These are phyloP conservation scores for Falco novaeseelandiae DNA, from an alignment of 2,797 vertebrate species.

Conservation along the genomic window DNA sequence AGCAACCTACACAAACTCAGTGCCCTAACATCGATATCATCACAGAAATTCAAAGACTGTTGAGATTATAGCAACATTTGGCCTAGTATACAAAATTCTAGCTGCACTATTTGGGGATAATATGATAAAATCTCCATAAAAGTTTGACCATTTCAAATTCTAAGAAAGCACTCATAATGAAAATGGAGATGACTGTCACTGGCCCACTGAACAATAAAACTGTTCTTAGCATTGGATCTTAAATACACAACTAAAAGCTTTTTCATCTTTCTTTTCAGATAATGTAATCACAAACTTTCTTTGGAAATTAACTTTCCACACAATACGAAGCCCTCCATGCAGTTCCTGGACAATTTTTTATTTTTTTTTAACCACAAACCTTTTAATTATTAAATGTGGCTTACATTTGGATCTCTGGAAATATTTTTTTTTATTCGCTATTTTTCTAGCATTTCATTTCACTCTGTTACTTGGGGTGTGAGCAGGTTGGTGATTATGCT, in stretches of 20 bases:
- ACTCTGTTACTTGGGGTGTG: not conserved
- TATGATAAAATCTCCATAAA: not conserved
- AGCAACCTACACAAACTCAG: not conserved
- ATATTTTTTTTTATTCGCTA: not conserved
- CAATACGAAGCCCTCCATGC: not conserved
- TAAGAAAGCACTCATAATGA: not conserved
- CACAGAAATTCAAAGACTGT: constrained; percentile 3
- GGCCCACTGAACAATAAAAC: not conserved
- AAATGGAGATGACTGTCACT: not conserved
- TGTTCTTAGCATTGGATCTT: not conserved
- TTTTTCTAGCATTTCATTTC: not conserved
- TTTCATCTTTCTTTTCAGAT: not conserved
- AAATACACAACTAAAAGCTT: not conserved
- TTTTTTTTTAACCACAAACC: not conserved
- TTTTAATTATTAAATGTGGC: not conserved
- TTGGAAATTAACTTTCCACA: not conserved
- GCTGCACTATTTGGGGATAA: not conserved
- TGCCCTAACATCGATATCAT: not conserved
- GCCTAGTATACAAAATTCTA: not conserved
- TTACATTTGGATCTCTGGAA: not conserved
- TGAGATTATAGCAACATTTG: not conserved
- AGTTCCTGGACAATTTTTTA: not conserved
- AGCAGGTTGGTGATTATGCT: constrained; percentile 15
- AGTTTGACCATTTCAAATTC: constrained; percentile 35
- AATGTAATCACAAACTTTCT: not conserved